Conservation (phyloP, 2,888 invertebrate genomes). For the Philonicus albiceps region DNA sequence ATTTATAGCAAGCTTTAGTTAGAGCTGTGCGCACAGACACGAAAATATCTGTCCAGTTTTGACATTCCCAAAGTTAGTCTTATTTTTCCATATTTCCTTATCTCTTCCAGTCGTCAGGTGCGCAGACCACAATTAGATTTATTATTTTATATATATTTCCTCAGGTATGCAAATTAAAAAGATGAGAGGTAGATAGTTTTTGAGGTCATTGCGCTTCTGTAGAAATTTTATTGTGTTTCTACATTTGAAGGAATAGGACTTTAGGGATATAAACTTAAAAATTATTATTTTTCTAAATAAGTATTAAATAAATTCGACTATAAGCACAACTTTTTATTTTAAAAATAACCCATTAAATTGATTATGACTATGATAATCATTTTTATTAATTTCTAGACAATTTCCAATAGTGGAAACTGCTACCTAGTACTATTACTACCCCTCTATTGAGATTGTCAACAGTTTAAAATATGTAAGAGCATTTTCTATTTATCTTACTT, state of each 20-base stretch:
- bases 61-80: not conserved
- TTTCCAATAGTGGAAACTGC: no score
- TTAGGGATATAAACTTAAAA: not conserved
- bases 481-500: no score
- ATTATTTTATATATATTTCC: not conserved
- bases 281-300: no score
- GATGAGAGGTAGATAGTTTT: not conserved
- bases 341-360: no score
- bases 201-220: not conserved
- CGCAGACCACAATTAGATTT: not conserved
- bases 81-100: not conserved
- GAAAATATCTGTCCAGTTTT: not conserved
- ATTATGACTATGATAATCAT: no score
- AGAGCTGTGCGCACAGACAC: not conserved
- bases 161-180: not conserved
- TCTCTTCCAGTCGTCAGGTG: not conserved
- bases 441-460: no score
- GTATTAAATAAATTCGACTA: no score
- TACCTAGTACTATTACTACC: no score
- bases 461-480: no score
- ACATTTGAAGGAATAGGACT: not conserved
- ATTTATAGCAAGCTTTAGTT: not conserved
- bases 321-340: no score
- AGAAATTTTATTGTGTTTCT: not conserved
- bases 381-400: no score